Conservation (phyloP, 2,113 vertebrate genomes). For the Aleadryas rufinucha region DNA sequence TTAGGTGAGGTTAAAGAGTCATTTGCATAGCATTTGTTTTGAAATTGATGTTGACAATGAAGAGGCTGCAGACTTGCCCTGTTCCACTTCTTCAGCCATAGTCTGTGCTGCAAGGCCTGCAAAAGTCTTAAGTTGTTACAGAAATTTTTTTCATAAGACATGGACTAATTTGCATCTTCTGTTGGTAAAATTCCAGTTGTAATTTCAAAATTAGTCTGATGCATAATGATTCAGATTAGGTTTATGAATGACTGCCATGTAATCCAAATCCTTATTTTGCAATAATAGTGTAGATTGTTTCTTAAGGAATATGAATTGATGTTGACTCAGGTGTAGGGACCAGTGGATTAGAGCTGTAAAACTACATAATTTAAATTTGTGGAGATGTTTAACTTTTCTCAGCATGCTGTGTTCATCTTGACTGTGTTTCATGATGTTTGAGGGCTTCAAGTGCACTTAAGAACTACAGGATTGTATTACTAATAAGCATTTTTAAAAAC, state of each 20-base stretch:
- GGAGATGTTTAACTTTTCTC: neutral
- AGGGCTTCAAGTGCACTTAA: neutral
- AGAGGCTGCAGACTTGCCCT: neutral
- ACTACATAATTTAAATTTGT: neutral
- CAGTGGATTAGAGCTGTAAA: neutral
- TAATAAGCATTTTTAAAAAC: neutral
- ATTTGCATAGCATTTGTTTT: neutral
- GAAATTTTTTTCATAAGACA: neutral
- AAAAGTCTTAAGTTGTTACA: neutral
- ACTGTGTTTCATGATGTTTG: neutral
- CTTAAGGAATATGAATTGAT: neutral
- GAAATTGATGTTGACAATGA: neutral
- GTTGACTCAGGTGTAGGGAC: neutral
- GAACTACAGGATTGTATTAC: neutral
- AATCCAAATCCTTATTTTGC: neutral
- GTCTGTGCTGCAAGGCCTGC: neutral
- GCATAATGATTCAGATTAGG: neutral
- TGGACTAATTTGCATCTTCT: neutral
- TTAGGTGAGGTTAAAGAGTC: neutral
- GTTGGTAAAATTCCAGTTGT: neutral
- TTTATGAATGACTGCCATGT: neutral
- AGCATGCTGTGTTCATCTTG: neutral
- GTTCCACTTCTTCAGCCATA: neutral
- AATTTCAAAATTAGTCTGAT: neutral
- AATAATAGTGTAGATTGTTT: neutral